These are phyloP conservation scores for Xerus inauris DNA, from an alignment of 2,113 vertebrate genomes.

Conservation along the genomic window DNA sequence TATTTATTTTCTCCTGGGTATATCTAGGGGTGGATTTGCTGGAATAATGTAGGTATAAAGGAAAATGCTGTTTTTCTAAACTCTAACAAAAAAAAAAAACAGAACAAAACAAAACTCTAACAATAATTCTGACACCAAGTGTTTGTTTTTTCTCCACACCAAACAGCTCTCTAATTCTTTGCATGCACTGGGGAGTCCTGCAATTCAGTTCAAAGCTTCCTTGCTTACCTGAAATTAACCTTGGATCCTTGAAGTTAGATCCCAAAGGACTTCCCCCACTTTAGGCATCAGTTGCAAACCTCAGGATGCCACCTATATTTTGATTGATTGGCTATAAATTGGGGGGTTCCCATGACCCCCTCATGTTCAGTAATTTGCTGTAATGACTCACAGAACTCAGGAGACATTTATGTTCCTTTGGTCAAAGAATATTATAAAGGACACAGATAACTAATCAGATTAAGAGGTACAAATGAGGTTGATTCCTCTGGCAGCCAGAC, in stretches of 20 bases:
- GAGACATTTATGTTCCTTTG: not conserved
- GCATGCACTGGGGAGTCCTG: not conserved
- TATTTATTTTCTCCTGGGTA: not conserved
- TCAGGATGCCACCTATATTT: not conserved
- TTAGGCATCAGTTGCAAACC: not conserved
- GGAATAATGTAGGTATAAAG: not conserved
- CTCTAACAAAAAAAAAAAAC: too few relatives aligned
- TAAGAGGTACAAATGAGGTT: not conserved
- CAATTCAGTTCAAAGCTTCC: not conserved
- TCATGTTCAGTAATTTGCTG: not conserved
- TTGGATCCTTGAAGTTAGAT: not conserved
- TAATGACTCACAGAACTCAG: not conserved
- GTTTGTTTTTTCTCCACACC: not conserved
- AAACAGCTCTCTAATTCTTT: not conserved
- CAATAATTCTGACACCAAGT: not conserved
- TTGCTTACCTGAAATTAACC: not conserved
- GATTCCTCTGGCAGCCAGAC: not conserved
- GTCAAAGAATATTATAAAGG: not conserved
- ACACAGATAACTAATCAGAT: not conserved
- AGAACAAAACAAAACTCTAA: not conserved
- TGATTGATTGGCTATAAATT: not conserved
- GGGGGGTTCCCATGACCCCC: not conserved
- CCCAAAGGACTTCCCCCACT: too few relatives aligned
- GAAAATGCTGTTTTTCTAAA: not conserved
- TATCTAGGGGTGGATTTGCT: not conserved